Base-by-base conservation (phyloP, 1,140 invertebrate genomes). In the Ips typographus region DNA sequence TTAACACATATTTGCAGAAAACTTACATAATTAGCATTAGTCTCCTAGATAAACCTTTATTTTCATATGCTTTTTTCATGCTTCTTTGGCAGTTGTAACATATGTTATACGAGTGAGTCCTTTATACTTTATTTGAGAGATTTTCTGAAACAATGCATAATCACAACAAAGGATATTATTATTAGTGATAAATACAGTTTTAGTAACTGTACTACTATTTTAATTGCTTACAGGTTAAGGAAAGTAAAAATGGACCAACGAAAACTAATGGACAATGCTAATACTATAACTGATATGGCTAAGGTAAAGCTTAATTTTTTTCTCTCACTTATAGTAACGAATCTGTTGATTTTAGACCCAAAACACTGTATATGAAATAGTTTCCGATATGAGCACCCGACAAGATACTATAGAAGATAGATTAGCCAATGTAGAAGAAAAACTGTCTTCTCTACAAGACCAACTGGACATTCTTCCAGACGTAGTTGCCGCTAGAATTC, bases 181-280 rank as follows among this genome's bases (percentile, higher is more conserved):
- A 22, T 22, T 22, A 22, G 22, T 22, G 22, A 22, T 22, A 22
- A 22, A 22, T 22, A 22, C 22, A 22, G 22, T 22, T 22, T 22
- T 22, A 22, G 22, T 22, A 22, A 22, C 22, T 22, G 22, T 22
- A 22, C 22, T 22, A 0, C 22, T 22, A 22, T 22, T 22, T 22
- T 22, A 22, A 22, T 22, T 22, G 22, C 22, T 22, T 22, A 22
- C 56, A 99, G 96, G 83, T 90, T 99, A 82, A 86, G 97, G 80
- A 97, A 98, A 88, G 96, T 99, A 47, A 99, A 99, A 87, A 98
- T 98, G 94, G 97, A 99, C 87, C 98, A 99, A 87, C 86, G 98
- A 82, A 99, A 99, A 85, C 84, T 99, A 76, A 96, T 97, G 91
- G 98, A 99, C 82, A 99, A 98, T 82, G 94, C 96, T 74, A 99